Evolutionary conservation across 2,797 vertebrate genomes (phyloP), one percentile per base, ranked within the genome.

Genomic region (Eurystomus glaucurus): DNA sequence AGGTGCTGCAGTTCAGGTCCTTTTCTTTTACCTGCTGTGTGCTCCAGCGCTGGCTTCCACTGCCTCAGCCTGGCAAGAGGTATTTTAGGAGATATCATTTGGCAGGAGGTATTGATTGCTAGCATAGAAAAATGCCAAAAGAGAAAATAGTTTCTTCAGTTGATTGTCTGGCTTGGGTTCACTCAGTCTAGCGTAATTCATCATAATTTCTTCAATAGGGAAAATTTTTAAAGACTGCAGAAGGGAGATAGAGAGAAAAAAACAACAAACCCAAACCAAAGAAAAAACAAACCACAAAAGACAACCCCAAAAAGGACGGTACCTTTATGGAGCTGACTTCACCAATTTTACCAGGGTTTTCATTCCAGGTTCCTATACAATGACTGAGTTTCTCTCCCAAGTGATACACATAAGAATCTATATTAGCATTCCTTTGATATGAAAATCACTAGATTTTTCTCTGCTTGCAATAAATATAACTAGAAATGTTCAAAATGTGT

Each of bases 291-390:
- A 31, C 60, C 18, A 43, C 13, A 23, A 43, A 43, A 43, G n/a
- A 29, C 28, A n/a, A 51, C 35, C 11, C 6, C 2, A 28, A 64
- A 39, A 33, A 25, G 6, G 14, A 43, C 58, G 57, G 22, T 11
- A 31, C 28, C 26, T 57, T 72, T 29, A 22, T 22, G 61, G 51
- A 85, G 8, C 31, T 58, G 68, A n/a, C 26, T 51, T 71, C n/a
- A 14, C 11, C 35, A 52, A 0, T 69, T 58, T 55, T 75, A 61
- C 8, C 13, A 62, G 54, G 39, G 29, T 51, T 82, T 85, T 70
- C 1, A 35, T 79, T 88, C 60, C 22, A 4, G 0, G 0, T 66
- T 77, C 14, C 70, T 48, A 0, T 25, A 17, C 4, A 29, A 5
- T 79, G 23, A 18, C 19, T 60, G 14, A 1, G 10, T 50, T 84